Conservation (phyloP, 2,888 invertebrate species). For the Leptopilina syphax region DNA sequence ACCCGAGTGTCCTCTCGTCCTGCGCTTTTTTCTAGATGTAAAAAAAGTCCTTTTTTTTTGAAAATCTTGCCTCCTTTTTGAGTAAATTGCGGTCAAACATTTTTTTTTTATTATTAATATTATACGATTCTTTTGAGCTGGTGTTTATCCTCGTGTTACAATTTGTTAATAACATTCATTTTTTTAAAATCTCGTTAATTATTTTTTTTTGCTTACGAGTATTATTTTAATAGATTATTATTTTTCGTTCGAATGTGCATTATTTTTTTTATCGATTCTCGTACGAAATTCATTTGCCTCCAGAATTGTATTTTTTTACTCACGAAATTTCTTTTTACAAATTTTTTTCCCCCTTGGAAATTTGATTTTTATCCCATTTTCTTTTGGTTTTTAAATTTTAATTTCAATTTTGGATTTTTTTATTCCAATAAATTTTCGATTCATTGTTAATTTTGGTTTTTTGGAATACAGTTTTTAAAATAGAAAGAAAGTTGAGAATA, state of each 20-base stretch:
- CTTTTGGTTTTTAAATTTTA: constrained; percentile 24
- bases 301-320: neutral
- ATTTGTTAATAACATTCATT: constrained; percentile 20
- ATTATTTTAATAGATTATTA: constrained; percentile 17
- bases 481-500: no score
- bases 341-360: neutral
- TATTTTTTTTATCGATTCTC: constrained; percentile 13
- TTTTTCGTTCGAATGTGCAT: constrained; percentile 27
- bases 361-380: neutral
- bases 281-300: constrained; percentile 18
- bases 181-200: constrained; percentile 20
- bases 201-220: constrained; percentile 22
- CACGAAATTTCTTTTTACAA: neutral
- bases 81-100: constrained; percentile 46
- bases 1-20: constrained; percentile 9
- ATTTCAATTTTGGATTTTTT: no score
- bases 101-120: constrained; percentile 44
- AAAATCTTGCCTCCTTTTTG: constrained; percentile 42
- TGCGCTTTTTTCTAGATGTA: constrained; percentile 16
- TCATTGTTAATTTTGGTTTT: no score
- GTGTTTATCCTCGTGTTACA: constrained; percentile 65
- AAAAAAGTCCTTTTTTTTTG: constrained; percentile 27
- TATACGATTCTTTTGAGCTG: constrained; percentile 64
- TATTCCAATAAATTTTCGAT: no score
- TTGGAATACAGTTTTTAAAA: no score